These are phyloP conservation scores for Thera britannica DNA, from an alignment of 2,888 invertebrate genomes.

Conservation along the genomic window DNA sequence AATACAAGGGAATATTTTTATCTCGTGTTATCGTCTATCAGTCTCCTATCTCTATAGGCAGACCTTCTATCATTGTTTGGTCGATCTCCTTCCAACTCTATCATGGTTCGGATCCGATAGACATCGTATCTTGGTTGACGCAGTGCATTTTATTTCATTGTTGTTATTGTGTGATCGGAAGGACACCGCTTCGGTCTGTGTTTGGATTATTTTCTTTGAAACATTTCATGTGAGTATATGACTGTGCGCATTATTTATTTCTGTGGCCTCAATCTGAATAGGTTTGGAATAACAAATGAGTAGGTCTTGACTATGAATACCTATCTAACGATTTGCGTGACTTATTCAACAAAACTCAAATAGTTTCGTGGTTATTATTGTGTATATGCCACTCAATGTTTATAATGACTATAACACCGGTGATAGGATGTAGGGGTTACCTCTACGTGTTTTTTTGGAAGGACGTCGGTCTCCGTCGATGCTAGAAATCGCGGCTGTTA, in stretches of 20 bases:
- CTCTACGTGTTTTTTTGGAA: constrained; percentile 57
- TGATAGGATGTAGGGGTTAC: constrained; percentile 52
- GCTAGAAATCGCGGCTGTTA: constrained; percentile 68
- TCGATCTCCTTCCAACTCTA: constrained; percentile 16
- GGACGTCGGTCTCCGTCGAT: constrained; percentile 53
- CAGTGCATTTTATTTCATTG: constrained; percentile 29
- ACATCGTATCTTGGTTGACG: constrained; percentile 15
- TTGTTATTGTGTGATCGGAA: constrained; percentile 30
- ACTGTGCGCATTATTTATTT: constrained; percentile 15
- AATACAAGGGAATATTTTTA: constrained; percentile 33
- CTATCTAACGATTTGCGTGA: constrained; percentile 9
- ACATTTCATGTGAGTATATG: constrained; percentile 26
- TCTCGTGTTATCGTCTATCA: constrained; percentile 41
- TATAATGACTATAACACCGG: constrained; percentile 43
- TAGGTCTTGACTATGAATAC: constrained; percentile 3
- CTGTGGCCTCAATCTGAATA: constrained; percentile 14
- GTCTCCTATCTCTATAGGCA: constrained; percentile 24
- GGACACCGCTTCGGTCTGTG: constrained; percentile 28
- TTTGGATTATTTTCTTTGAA: constrained; percentile 32
- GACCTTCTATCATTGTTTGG: constrained; percentile 31
- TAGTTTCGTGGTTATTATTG: constrained; percentile 1
- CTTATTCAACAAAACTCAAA: constrained; percentile 8
- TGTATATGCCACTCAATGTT: constrained; percentile 13
- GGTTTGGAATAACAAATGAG: constrained; percentile 19
- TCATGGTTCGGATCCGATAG: constrained; percentile 12